Evolutionary conservation across 2,888 invertebrate genomes (phyloP).

Genomic region (Scelioninae gen. 1): DNA sequence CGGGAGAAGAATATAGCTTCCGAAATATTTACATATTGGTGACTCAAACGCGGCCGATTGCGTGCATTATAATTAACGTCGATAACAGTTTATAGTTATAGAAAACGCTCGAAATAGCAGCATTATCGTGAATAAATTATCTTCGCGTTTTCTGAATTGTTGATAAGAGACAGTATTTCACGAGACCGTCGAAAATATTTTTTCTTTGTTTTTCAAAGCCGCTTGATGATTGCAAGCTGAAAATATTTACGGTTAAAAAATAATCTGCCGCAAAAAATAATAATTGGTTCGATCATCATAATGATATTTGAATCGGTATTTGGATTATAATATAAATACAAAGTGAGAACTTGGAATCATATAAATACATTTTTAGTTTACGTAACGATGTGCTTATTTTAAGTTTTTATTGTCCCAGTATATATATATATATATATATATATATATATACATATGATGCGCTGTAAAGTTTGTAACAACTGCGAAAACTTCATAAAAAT

Average conservation of each 20-base stretch:
- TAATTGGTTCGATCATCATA: too few relatives aligned
- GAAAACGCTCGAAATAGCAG: slow-evolving; percentile 32
- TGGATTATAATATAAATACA: neutral
- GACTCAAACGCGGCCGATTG: slow-evolving; percentile 15
- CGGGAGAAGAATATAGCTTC: neutral
- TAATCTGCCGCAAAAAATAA: too few relatives aligned
- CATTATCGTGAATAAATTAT: slow-evolving; percentile 31
- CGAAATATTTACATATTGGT: slow-evolving; percentile 17
- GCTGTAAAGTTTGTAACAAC: neutral
- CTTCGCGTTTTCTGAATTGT: slow-evolving; percentile 23
- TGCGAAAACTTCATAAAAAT: neutral
- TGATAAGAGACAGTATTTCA: slow-evolving; percentile 33
- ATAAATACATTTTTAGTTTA: slow-evolving; percentile 13
- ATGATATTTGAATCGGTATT: too few relatives aligned
- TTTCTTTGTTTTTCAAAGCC: neutral
- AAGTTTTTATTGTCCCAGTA: slow-evolving; percentile 4
- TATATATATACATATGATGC: too few relatives aligned
- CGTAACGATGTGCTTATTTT: slow-evolving; percentile 19
- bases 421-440: too few relatives aligned
- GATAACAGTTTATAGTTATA: slow-evolving; percentile 31
- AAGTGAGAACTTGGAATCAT: slow-evolving; percentile 4
- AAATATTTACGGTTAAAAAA: too few relatives aligned
- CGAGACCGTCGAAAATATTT: neutral
- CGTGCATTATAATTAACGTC: slow-evolving; percentile 42
- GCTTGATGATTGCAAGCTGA: too few relatives aligned